These are phyloP conservation scores for Yponomeuta malinellus DNA, from an alignment of 2,888 invertebrate genomes.

Conservation along the genomic window DNA sequence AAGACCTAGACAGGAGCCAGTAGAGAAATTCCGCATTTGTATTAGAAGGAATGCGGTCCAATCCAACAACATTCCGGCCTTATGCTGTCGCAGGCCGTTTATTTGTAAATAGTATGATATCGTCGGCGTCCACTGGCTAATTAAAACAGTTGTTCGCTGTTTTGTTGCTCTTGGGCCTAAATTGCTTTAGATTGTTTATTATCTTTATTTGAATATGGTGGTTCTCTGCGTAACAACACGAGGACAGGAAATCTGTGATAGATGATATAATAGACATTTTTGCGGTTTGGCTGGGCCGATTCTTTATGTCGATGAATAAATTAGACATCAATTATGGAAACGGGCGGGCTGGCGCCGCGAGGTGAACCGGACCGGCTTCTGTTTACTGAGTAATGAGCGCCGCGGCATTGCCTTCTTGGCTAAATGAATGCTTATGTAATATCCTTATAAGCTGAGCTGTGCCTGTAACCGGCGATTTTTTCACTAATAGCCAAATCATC, in stretches of 20 bases:
- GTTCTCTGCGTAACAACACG: neutral
- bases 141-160: constrained; percentile 39
- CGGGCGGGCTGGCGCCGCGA: constrained; percentile 10
- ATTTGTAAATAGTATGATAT: constrained; percentile 58
- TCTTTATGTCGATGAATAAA: constrained; percentile 8
- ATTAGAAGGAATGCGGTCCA: constrained; percentile 63
- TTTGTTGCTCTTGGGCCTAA: neutral
- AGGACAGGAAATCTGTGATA: constrained; percentile 8
- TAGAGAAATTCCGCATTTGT: constrained; percentile 49
- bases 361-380: constrained; percentile 12
- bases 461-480: neutral
- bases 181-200: constrained; percentile 4
- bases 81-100: constrained; percentile 46
- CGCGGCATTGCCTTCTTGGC: neutral
- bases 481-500: neutral
- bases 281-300: neutral
- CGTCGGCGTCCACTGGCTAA: constrained; percentile 51
- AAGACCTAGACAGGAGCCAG: constrained; percentile 17
- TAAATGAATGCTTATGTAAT: neutral
- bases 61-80: constrained; percentile 61
- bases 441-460: neutral
- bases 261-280: constrained; percentile 5
- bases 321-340: constrained; percentile 7
- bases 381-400: constrained; percentile 3
- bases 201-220: neutral